Percentiles rank a stretch among this genome's conserved stretches.
Evolutionary conservation across 2,113 vertebrate genomes (phyloP).

Genomic region (Gymnocephalus cernua): DNA sequence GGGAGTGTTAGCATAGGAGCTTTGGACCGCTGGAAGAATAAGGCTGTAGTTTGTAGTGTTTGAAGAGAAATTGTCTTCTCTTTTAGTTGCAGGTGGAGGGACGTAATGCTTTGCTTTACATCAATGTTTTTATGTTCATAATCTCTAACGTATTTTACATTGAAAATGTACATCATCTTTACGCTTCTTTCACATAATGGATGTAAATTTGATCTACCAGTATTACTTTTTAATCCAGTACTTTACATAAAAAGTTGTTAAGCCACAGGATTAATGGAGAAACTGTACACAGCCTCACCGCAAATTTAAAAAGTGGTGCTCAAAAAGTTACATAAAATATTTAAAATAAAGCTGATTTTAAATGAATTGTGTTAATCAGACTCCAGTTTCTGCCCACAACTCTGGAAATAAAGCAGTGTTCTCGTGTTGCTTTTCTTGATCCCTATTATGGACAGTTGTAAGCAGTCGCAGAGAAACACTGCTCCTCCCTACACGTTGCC

Average conservation of each 20-base stretch:
- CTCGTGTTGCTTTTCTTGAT: background rate
- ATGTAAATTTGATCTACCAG: background rate
- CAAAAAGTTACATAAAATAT: background rate
- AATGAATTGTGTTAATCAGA: background rate
- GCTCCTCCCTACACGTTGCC: background rate
- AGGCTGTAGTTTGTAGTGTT: background rate
- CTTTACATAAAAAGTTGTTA: background rate
- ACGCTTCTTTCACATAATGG: background rate
- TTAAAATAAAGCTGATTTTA: background rate
- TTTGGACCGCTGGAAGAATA: no score
- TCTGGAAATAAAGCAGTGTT: background rate
- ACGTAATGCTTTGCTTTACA: background rate
- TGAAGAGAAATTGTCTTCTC: background rate
- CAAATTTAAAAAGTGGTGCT: background rate
- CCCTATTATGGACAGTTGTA: background rate
- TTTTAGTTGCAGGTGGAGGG: background rate
- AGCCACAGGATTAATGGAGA: background rate
- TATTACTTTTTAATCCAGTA: background rate
- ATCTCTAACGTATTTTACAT: background rate
- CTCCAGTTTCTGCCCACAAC: background rate
- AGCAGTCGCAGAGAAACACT: background rate
- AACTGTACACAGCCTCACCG: background rate
- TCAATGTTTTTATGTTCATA: background rate
- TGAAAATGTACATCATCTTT: background rate
- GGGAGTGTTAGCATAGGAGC: no score